These are phyloP conservation scores for Phymorhynchus buccinoides DNA, from an alignment of 1,140 invertebrate species.

Conservation along the genomic window DNA sequence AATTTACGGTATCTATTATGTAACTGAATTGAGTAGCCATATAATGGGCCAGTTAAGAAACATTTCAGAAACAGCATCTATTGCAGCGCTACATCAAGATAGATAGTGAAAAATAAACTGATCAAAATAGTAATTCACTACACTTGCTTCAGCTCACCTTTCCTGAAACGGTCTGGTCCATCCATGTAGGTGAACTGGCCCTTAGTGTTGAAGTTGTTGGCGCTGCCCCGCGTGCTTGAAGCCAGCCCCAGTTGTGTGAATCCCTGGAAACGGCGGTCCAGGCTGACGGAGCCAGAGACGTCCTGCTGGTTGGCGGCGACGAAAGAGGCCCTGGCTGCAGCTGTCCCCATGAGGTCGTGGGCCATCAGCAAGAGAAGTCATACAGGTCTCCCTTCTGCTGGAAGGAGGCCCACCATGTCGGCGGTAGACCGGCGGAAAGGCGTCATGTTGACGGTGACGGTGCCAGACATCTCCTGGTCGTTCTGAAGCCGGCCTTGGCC, in stretches of 20 bases:
- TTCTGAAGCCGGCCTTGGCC: background rate
- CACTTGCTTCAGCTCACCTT: too few species aligned
- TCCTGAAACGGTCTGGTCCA: conserved; percentile 17
- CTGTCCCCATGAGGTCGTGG: background rate
- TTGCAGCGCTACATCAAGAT: too few species aligned
- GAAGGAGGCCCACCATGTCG: conserved; percentile 27
- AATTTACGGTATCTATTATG: too few species aligned
- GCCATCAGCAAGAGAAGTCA: conserved; percentile 17
- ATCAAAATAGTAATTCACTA: too few species aligned
- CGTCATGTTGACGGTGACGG: background rate
- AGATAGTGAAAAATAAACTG: too few species aligned
- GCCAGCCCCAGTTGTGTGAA: conserved; percentile 26
- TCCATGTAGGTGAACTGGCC: conserved; percentile 38
- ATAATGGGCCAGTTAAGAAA: too few species aligned
- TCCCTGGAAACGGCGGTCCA: conserved; percentile 25
- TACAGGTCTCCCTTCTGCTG: background rate
- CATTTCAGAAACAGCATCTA: too few species aligned
- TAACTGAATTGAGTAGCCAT: too few species aligned
- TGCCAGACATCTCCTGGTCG: conserved; percentile 7
- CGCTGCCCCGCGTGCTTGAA: conserved; percentile 34
- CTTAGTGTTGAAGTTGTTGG: conserved; percentile 36
- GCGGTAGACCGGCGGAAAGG: conserved; percentile 4
- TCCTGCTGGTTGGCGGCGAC: background rate
- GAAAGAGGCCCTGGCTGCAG: background rate
- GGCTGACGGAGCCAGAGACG: background rate